Evolutionary conservation across 2,888 invertebrate genomes (phyloP).

Genomic region (Spialia ferax): DNA sequence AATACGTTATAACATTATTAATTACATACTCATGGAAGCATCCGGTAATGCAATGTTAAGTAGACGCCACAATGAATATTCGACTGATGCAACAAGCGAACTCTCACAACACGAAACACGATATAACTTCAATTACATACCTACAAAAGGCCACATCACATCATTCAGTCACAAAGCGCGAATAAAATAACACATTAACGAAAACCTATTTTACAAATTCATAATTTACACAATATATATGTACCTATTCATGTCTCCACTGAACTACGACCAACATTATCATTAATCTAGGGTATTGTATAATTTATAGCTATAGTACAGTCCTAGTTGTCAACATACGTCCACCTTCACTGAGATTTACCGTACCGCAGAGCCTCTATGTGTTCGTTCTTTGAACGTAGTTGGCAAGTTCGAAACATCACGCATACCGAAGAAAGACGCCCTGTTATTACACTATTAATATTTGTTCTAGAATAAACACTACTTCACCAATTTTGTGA

Average conservation of each 20-base stretch:
- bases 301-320: constrained; percentile 69
- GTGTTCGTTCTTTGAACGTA: constrained; percentile 60
- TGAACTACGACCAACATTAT: constrained; percentile 65
- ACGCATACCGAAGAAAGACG: constrained; percentile 69
- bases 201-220: constrained; percentile 68
- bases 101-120: constrained; percentile 71
- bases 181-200: constrained; percentile 69
- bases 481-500: constrained; percentile 65
- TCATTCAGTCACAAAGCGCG: constrained; percentile 86
- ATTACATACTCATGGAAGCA: constrained; percentile 73
- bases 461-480: constrained; percentile 53
- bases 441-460: constrained; percentile 49
- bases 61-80: constrained; percentile 66
- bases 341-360: constrained; percentile 64
- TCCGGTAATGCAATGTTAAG: constrained; percentile 66
- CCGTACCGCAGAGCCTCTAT: constrained; percentile 62
- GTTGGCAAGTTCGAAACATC: constrained; percentile 63
- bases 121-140: constrained; percentile 73
- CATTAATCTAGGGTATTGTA: constrained; percentile 68
- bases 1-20: constrained; percentile 65
- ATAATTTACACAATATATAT: constrained; percentile 50
- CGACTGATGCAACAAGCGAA: constrained; percentile 78
- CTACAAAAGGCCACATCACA: constrained; percentile 85
- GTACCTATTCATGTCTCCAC: constrained; percentile 48
- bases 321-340: constrained; percentile 69